Evolutionary conservation across 2,888 invertebrate genomes (phyloP).

Genomic region (Dermolepida albohirtum): DNA sequence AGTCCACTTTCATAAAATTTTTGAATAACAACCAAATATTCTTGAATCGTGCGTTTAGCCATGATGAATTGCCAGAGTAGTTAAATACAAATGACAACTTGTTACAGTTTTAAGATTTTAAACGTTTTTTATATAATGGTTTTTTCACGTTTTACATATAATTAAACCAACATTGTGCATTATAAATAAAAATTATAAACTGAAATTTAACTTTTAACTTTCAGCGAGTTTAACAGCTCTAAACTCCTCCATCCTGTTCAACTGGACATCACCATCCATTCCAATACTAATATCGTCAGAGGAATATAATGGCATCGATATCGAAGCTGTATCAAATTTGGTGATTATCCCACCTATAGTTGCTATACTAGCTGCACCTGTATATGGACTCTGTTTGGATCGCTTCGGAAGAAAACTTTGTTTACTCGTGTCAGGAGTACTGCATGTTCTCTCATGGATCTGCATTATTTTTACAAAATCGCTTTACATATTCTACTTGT

Average conservation of each 20-base stretch:
- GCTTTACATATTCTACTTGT: constrained; percentile 53
- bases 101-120: no score
- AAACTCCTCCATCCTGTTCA: constrained; percentile 41
- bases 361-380: constrained; percentile 29
- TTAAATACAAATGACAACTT: no score
- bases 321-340: constrained; percentile 35
- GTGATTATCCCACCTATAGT: constrained; percentile 39
- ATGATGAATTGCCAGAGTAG: no score
- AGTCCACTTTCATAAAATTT: no score
- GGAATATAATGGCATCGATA: constrained; percentile 40
- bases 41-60: no score
- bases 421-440: constrained; percentile 47
- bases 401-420: constrained; percentile 47
- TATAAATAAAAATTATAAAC: no score
- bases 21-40: no score
- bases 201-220: constrained; percentile 10
- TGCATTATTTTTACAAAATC: constrained; percentile 48
- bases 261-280: constrained; percentile 52
- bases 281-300: constrained; percentile 45
- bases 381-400: constrained; percentile 30
- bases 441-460: constrained; percentile 49
- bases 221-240: constrained; percentile 35
- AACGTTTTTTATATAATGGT: no score
- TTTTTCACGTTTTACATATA: no score
- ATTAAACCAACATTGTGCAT: no score